phyloP scores from a whole-genome alignment of 2,888 invertebrate species.

The Autographa gamma region DNA sequence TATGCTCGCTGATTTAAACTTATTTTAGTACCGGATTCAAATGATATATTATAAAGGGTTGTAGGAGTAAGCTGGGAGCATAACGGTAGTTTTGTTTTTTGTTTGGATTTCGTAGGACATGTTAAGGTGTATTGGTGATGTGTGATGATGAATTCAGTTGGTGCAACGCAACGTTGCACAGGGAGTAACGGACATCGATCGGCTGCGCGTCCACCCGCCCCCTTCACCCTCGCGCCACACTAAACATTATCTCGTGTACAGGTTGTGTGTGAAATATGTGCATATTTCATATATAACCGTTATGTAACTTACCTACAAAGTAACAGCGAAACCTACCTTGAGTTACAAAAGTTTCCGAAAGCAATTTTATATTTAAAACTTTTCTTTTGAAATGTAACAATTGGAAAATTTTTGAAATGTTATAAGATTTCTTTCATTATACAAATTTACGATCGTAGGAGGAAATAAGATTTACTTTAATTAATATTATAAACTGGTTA shows the following conservation, averaged over 20 bases:
- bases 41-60: not conserved
- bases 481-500: not conserved
- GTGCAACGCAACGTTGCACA: constrained; percentile 76
- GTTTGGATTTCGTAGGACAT: not conserved
- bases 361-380: not conserved
- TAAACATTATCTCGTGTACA: constrained; percentile 76
- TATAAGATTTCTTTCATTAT: not conserved
- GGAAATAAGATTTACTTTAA: not conserved
- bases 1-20: constrained; percentile 11
- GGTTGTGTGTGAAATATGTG: constrained; percentile 53
- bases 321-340: not conserved
- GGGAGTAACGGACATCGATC: constrained; percentile 83
- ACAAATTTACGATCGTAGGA: not conserved
- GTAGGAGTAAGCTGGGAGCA: not conserved
- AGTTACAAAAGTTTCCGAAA: not conserved
- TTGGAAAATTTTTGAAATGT: no score
- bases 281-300: constrained; percentile 32
- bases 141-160: constrained; percentile 72
- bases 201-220: constrained; percentile 58
- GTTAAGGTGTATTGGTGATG: constrained; percentile 45
- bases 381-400: not conserved
- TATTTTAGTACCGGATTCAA: not conserved
- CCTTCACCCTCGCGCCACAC: constrained; percentile 61
- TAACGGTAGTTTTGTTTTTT: not conserved
- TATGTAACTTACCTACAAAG: not conserved